A percentile compares a stretch with the other conserved stretches of the same genome.
These are phyloP conservation scores for Epizoanthus stellaris DNA, from an alignment of 92 coral and sea anemone species.

Conservation along the genomic window DNA sequence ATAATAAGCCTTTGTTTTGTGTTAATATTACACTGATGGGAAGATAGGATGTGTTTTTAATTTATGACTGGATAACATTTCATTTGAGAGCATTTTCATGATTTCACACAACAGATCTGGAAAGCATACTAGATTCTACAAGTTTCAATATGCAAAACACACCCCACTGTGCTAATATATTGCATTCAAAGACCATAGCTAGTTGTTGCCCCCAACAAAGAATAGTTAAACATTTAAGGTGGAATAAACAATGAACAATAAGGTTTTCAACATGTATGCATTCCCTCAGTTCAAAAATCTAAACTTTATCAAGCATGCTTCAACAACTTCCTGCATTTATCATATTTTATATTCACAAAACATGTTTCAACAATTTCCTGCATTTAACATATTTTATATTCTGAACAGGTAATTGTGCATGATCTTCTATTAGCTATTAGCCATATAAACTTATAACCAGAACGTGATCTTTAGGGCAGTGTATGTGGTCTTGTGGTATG, in stretches of 20 bases:
- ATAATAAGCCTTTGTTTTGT: conserved; percentile 5
- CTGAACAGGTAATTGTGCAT: no score
- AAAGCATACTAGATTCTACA: neutral
- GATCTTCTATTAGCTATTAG: no score
- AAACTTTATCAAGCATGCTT: neutral
- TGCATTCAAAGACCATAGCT: neutral
- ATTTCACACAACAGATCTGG: neutral
- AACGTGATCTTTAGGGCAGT: neutral
- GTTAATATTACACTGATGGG: neutral
- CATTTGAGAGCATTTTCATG: neutral
- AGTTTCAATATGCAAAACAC: neutral
- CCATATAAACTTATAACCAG: no score
- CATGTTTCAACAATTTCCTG: no score
- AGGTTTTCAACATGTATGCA: neutral
- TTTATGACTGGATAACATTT: neutral
- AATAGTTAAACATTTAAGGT: neutral
- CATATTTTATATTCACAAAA: no score
- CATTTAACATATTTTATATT: no score
- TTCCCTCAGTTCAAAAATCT: neutral
- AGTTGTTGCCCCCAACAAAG: neutral
- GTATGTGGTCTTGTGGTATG: neutral
- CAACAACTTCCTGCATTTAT: neutral
- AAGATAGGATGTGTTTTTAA: neutral
- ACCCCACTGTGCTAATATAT: neutral
- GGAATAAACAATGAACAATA: neutral